Evolutionary conservation across 2,113 vertebrate species (phyloP).

Genomic region (Candoia aspera): DNA sequence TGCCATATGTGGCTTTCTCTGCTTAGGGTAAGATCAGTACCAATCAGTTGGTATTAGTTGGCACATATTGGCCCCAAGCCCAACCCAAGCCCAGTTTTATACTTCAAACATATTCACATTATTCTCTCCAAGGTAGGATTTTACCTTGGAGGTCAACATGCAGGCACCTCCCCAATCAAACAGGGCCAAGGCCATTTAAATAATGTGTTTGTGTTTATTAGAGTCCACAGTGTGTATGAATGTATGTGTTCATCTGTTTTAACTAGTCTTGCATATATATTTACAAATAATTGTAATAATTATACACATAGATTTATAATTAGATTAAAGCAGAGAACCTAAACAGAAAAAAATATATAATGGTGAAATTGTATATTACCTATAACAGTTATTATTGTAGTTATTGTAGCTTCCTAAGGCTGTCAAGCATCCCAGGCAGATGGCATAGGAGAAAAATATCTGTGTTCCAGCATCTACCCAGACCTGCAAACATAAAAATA

Average conservation of each 20-base stretch:
- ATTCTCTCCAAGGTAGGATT: neutral
- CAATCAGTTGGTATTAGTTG: neutral
- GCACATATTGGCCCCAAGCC: neutral
- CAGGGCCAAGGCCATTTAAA: neutral
- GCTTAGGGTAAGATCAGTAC: neutral
- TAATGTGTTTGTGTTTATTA: neutral
- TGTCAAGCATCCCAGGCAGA: constrained; percentile 95
- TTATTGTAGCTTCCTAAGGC: constrained; percentile 96
- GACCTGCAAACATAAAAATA: constrained; percentile 76
- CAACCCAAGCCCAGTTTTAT: neutral
- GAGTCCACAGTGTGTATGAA: neutral
- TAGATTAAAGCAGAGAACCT: neutral
- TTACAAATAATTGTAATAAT: neutral
- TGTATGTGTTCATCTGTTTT: fast-evolving
- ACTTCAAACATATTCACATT: neutral
- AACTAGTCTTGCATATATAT: neutral
- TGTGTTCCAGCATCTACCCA: constrained; percentile 99
- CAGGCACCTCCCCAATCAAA: neutral
- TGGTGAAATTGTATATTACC: constrained; percentile 69
- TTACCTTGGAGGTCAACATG: neutral
- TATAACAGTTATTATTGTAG: constrained; percentile 99
- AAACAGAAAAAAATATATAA: fast-evolving
- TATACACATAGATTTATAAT: neutral
- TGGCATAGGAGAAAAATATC: constrained; percentile 98
- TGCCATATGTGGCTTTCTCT: neutral